phyloP scores from a whole-genome alignment of 2,113 vertebrate species.

The Sinocyclocheilus rhinocerous region DNA sequence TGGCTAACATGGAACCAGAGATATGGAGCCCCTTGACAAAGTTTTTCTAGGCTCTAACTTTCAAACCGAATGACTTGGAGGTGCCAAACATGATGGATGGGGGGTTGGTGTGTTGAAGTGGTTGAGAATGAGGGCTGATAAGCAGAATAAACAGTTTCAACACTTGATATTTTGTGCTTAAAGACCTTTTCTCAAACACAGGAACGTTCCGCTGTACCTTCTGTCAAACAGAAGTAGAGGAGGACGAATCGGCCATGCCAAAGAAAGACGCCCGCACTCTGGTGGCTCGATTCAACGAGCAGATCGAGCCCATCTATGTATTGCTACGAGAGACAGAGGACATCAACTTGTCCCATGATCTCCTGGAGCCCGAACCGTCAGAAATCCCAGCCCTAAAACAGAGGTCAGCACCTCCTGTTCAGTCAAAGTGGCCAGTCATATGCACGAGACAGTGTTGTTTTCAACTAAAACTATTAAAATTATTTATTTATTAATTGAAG shows the following conservation, averaged over 20 bases:
- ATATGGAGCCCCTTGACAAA: not conserved
- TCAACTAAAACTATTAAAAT: not conserved
- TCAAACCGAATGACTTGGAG: not conserved
- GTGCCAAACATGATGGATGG: not conserved
- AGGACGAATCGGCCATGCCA: constrained; percentile 92
- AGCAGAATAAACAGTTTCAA: not conserved
- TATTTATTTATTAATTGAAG: too few species aligned
- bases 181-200: constrained; percentile 56
- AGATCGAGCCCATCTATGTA: constrained; percentile 96
- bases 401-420: constrained; percentile 75
- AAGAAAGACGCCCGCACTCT: constrained; percentile 95
- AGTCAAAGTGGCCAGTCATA: not conserved
- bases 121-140: not conserved
- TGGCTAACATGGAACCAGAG: not conserved
- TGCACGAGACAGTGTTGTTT: not conserved
- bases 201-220: constrained; percentile 96
- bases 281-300: constrained; percentile 96
- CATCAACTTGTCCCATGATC: constrained; percentile 89
- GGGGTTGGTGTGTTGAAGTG: not conserved
- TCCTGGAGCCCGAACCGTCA: constrained; percentile 93
- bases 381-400: constrained; percentile 96
- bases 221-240: constrained; percentile 95
- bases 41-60: too few species aligned
- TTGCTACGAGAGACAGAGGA: constrained; percentile 94
- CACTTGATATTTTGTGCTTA: not conserved